These are phyloP conservation scores for Furnarius figulus DNA, from an alignment of 2,113 vertebrate species.

Conservation along the genomic window DNA sequence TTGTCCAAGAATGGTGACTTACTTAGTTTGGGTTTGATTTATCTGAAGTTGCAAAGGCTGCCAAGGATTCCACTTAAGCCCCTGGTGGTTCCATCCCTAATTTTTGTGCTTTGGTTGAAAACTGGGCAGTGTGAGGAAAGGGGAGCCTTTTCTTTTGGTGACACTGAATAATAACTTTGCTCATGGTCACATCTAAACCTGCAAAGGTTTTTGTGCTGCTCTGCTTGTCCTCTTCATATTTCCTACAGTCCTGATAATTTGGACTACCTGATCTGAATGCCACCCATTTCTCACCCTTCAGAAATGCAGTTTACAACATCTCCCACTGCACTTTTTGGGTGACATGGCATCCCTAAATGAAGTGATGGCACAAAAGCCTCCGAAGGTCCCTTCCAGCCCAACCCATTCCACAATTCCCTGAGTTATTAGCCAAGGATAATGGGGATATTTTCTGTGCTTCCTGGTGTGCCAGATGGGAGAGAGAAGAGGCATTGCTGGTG, in stretches of 20 bases:
- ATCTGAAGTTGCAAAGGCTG: not conserved
- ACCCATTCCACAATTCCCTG: not conserved
- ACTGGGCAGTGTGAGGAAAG: not conserved
- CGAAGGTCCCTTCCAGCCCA: not conserved
- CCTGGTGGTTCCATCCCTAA: not conserved
- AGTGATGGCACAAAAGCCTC: not conserved
- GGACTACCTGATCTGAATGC: not conserved
- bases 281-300: not conserved
- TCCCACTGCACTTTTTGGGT: not conserved
- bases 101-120: not conserved
- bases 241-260: not conserved
- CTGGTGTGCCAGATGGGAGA: slow-evolving; percentile 65
- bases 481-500: not conserved
- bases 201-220: not conserved
- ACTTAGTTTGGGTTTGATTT: not conserved
- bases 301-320: not conserved
- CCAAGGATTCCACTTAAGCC: not conserved
- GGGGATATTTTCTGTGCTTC: slow-evolving; percentile 15
- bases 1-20: not conserved
- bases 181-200: not conserved
- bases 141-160: not conserved
- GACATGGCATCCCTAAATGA: rapidly evolving
- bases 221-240: not conserved
- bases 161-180: not conserved
- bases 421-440: slow-evolving; percentile 63